phyloP scores from a whole-genome alignment of 2,888 invertebrate species.

The Eupeodes latifasciatus region DNA sequence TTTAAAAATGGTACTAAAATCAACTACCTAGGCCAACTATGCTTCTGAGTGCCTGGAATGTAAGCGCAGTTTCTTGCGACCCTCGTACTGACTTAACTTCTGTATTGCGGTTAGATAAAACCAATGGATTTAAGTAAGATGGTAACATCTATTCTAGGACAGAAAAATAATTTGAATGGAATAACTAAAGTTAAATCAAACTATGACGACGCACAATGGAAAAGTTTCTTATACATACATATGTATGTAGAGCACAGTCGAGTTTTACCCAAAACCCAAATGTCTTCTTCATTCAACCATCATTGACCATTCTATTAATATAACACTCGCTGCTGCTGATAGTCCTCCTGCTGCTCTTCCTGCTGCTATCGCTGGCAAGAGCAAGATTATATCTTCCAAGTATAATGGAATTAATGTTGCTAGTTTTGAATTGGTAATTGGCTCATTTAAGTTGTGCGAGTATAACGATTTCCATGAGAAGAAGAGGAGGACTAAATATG shows the following conservation, averaged over 20 bases:
- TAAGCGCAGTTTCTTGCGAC: neutral
- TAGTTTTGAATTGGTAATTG: constrained; percentile 72
- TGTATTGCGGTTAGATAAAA: neutral
- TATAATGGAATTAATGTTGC: constrained; percentile 70
- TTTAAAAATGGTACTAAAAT: too few species aligned
- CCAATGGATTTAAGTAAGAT: constrained; percentile 31
- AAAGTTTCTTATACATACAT: constrained; percentile 46
- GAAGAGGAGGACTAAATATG: neutral
- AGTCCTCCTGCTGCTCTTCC: neutral
- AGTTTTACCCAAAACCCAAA: neutral
- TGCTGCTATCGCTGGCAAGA: too few species aligned
- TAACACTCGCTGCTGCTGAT: neutral
- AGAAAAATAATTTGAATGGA: constrained; percentile 20
- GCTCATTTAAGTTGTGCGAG: constrained; percentile 61
- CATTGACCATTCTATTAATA: constrained; percentile 59
- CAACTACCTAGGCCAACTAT: too few species aligned
- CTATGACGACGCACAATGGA: constrained; percentile 46
- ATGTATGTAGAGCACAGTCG: neutral
- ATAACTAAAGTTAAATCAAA: constrained; percentile 64
- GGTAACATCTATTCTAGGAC: neutral
- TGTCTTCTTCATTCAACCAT: constrained; percentile 1
- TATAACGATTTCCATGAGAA: constrained; percentile 32
- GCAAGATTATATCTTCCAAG: constrained; percentile 64
- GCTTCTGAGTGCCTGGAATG: too few species aligned
- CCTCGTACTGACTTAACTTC: neutral